These are phyloP conservation scores for Hypolimnas misippus DNA, from an alignment of 2,888 invertebrate species.

Conservation along the genomic window DNA sequence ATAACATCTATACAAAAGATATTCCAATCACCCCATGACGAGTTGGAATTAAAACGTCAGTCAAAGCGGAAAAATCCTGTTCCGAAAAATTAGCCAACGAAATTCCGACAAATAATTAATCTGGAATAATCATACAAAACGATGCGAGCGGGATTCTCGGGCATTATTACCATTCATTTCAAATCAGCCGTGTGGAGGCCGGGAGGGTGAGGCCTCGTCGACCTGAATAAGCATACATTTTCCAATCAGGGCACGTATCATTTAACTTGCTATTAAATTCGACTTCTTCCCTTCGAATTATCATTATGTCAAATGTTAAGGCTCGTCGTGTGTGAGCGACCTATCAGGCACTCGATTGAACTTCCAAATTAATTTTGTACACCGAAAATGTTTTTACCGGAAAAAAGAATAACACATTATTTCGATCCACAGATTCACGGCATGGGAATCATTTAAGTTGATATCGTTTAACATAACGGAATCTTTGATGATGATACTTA, in stretches of 20 bases:
- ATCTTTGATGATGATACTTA: slow-evolving; percentile 30
- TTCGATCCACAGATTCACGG: slow-evolving; percentile 7
- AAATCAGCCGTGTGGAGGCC: slow-evolving; percentile 79
- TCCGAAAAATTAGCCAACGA: slow-evolving; percentile 82
- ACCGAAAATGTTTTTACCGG: slow-evolving; percentile 14
- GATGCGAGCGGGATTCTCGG: slow-evolving; percentile 79
- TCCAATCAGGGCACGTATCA: slow-evolving; percentile 84
- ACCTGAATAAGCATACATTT: slow-evolving; percentile 84
- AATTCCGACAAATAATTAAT: slow-evolving; percentile 84
- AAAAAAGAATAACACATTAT: slow-evolving; percentile 21
- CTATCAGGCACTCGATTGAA: slow-evolving; percentile 31
- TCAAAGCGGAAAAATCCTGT: slow-evolving; percentile 81
- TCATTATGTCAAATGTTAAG: slow-evolving; percentile 74
- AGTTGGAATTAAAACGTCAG: slow-evolving; percentile 81
- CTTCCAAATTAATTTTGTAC: slow-evolving; percentile 32
- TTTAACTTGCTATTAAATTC: slow-evolving; percentile 84
- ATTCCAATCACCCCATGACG: slow-evolving; percentile 59
- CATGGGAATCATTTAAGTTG: slow-evolving; percentile 19
- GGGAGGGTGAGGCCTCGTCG: slow-evolving; percentile 66
- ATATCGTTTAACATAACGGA: slow-evolving; percentile 33
- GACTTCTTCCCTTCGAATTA: slow-evolving; percentile 82
- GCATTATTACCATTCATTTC: slow-evolving; percentile 84
- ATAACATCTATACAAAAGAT: slow-evolving; percentile 40
- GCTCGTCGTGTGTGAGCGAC: slow-evolving; percentile 53
- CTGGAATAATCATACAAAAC: slow-evolving; percentile 84